phyloP scores from a whole-genome alignment of 2,888 invertebrate genomes.

The Acanthosepion pharaonis region DNA sequence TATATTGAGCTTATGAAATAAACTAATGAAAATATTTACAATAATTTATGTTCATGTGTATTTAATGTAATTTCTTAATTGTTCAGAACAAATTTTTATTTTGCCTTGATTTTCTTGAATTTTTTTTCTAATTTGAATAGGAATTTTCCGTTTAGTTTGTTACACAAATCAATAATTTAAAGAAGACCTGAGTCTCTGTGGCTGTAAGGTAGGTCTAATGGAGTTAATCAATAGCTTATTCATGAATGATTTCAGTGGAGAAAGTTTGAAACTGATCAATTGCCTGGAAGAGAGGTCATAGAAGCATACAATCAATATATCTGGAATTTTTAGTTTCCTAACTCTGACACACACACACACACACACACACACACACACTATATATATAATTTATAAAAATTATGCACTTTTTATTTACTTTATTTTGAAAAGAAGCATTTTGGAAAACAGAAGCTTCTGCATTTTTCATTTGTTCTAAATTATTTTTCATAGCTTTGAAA shows the following conservation, averaged over 20 bases:
- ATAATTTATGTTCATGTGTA: neutral
- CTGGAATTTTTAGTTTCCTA: neutral
- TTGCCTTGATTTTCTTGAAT: neutral
- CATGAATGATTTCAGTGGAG: slow-evolving; percentile 33
- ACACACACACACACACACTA: neutral
- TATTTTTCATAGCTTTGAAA: neutral
- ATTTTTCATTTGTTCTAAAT: neutral
- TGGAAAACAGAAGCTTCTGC: neutral
- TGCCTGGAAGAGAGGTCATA: neutral
- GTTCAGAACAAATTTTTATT: neutral
- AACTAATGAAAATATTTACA: neutral
- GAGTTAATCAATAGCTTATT: slow-evolving; percentile 33
- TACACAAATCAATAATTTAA: neutral
- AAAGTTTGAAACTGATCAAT: neutral
- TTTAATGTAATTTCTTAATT: neutral
- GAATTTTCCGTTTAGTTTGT: neutral
- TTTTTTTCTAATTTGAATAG: neutral
- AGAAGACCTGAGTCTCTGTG: neutral
- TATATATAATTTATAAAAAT: neutral
- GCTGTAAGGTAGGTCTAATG: neutral
- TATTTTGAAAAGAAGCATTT: neutral
- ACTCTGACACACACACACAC: neutral
- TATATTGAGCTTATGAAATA: neutral
- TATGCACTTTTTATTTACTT: no score
- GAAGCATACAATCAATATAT: neutral